These are phyloP conservation scores for Caenorhabditis plicata DNA, from an alignment of 2,888 invertebrate genomes.

Conservation along the genomic window DNA sequence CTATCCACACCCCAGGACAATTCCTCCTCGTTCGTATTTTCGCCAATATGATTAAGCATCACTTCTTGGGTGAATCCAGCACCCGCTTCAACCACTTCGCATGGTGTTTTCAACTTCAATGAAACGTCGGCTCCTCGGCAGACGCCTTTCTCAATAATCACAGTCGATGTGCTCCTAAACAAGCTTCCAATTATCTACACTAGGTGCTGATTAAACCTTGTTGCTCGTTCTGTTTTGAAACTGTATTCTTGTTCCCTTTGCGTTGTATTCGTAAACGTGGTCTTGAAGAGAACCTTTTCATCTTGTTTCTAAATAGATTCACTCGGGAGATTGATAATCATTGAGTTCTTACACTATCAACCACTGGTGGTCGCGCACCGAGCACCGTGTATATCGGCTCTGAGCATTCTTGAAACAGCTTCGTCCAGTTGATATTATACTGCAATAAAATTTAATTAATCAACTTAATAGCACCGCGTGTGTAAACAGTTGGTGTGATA, in stretches of 20 bases:
- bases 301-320: conserved; percentile 43
- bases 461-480: background rate
- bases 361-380: conserved; percentile 32
- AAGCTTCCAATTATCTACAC: no score
- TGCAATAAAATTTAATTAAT: conserved; percentile 36
- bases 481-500: background rate
- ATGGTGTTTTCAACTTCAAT: conserved; percentile 66
- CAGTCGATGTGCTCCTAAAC: conserved; percentile 65
- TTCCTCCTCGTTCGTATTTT: conserved; percentile 63
- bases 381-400: conserved; percentile 57
- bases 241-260: conserved; percentile 65
- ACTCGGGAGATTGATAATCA: background rate
- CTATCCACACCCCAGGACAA: conserved; percentile 67
- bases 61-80: conserved; percentile 67
- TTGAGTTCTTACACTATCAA: conserved; percentile 19
- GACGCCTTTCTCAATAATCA: conserved; percentile 58
- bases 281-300: conserved; percentile 61
- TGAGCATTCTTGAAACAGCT: conserved; percentile 65
- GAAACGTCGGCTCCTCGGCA: conserved; percentile 56
- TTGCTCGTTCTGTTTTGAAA: conserved; percentile 66
- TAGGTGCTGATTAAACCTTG: conserved; percentile 41
- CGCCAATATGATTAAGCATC: conserved; percentile 65
- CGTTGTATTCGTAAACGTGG: conserved; percentile 66
- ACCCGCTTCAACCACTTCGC: conserved; percentile 67
- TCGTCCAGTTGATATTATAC: conserved; percentile 67